phyloP scores from a whole-genome alignment of 2,797 vertebrate genomes.

The Glyptemys insculpta region DNA sequence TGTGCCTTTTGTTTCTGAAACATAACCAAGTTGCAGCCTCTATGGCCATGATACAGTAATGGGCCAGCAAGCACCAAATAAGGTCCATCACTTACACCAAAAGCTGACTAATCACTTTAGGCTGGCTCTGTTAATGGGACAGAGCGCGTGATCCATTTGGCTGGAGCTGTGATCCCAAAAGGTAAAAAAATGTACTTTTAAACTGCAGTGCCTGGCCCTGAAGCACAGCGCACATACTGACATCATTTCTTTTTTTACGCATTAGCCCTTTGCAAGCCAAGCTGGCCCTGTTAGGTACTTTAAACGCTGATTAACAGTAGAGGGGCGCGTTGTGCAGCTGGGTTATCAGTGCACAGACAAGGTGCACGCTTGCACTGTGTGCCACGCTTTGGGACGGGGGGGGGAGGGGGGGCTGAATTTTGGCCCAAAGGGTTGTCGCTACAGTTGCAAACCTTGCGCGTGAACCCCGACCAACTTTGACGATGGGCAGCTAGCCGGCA shows the following conservation, averaged over 20 bases:
- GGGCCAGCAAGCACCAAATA: neutral
- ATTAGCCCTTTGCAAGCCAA: neutral
- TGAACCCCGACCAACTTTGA: neutral
- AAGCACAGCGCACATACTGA: too few relatives aligned
- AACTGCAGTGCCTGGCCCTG: neutral
- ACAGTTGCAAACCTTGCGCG: neutral
- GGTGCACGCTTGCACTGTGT: neutral
- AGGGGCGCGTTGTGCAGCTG: too few relatives aligned
- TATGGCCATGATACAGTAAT: neutral
- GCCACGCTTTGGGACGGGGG: too few relatives aligned
- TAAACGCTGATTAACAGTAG: neutral
- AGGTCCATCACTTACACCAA: neutral
- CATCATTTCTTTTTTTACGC: too few relatives aligned
- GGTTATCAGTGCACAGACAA: too few relatives aligned
- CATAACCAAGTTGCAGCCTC: neutral
- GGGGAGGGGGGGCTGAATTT: too few relatives aligned
- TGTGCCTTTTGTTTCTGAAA: neutral
- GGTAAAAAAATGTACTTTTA: neutral
- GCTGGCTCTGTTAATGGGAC: neutral
- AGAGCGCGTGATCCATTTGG: neutral
- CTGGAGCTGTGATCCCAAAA: neutral
- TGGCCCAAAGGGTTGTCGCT: neutral
- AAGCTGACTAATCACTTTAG: too few relatives aligned
- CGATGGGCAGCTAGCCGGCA: too few relatives aligned
- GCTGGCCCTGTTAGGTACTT: too few relatives aligned